A percentile compares a stretch with the other conserved stretches of the same genome.
Conservation (phyloP, 2,888 invertebrate genomes). For the Linyphia triangularis region DNA sequence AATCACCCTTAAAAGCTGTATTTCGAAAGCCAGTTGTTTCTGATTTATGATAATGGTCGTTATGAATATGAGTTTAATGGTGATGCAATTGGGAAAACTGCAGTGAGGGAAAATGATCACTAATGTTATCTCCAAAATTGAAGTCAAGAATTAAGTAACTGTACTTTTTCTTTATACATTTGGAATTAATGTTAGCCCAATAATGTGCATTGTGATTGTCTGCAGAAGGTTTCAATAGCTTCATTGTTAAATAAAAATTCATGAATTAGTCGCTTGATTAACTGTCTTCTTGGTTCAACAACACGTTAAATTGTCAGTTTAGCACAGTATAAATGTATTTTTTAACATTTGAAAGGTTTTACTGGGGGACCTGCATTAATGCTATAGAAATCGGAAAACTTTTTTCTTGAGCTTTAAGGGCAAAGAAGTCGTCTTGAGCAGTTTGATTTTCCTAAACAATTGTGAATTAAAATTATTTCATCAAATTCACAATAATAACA, state of each 20-base stretch:
- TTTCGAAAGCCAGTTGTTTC: constrained; percentile 63
- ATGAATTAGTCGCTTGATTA: neutral
- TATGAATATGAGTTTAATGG: constrained; percentile 73
- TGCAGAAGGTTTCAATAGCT: constrained; percentile 1
- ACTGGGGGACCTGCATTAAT: neutral
- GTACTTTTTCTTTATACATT: constrained; percentile 40
- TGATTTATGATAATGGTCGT: constrained; percentile 74
- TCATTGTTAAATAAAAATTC: neutral
- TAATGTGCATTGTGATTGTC: neutral
- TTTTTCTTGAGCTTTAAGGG: no score
- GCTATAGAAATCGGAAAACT: no score
- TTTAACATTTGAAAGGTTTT: neutral
- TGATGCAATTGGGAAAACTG: constrained; percentile 39
- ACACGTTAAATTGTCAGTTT: neutral
- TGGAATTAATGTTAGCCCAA: constrained; percentile 41
- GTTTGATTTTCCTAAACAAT: no score
- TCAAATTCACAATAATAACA: no score
- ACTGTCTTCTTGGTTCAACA: neutral
- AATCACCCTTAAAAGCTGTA: constrained; percentile 36
- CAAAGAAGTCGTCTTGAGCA: no score
- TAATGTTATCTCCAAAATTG: constrained; percentile 39
- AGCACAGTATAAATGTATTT: neutral
- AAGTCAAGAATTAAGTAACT: constrained; percentile 40
- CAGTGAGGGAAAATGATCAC: constrained; percentile 19
- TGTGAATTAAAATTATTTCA: no score